These are phyloP conservation scores for Achroia grisella DNA, from an alignment of 1,140 invertebrate genomes.

Conservation along the genomic window DNA sequence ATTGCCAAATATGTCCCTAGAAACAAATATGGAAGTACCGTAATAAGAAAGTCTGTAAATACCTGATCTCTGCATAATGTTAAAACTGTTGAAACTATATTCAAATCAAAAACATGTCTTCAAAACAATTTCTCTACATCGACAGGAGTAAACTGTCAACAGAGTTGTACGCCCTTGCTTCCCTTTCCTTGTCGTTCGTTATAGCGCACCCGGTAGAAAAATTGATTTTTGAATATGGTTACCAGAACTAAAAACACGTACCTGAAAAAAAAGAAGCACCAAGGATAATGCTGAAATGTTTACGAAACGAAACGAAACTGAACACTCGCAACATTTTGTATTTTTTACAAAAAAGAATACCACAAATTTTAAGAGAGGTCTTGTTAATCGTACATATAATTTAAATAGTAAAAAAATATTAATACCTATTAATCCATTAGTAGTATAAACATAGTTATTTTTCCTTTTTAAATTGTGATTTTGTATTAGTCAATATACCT, in stretches of 20 bases:
- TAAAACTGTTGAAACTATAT: slow-evolving; percentile 32
- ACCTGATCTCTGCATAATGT: slow-evolving; percentile 73
- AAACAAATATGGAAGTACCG: not conserved
- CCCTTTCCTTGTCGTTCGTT: no score
- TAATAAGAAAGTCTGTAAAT: slow-evolving; percentile 14
- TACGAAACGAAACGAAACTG: no score
- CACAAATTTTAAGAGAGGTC: not conserved
- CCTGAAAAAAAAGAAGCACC: not conserved
- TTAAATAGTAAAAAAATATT: not conserved
- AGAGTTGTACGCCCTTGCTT: slow-evolving; percentile 61
- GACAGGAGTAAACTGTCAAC: slow-evolving; percentile 68
- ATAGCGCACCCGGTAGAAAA: slow-evolving; percentile 53
- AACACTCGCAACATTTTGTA: not conserved
- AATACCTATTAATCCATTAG: no score
- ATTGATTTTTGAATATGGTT: slow-evolving; percentile 71
- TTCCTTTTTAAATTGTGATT: no score
- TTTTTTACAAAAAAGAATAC: not conserved
- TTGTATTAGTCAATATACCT: no score
- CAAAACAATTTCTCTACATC: slow-evolving; percentile 35
- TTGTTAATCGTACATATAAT: not conserved
- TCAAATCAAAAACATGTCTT: slow-evolving; percentile 62
- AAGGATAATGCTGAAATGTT: not conserved
- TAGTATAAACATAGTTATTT: no score
- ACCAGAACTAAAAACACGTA: slow-evolving; percentile 20
- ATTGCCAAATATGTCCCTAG: slow-evolving; percentile 4